Base-by-base conservation (phyloP, 2,113 vertebrate genomes). In the Lepisosteus oculatus region DNA sequence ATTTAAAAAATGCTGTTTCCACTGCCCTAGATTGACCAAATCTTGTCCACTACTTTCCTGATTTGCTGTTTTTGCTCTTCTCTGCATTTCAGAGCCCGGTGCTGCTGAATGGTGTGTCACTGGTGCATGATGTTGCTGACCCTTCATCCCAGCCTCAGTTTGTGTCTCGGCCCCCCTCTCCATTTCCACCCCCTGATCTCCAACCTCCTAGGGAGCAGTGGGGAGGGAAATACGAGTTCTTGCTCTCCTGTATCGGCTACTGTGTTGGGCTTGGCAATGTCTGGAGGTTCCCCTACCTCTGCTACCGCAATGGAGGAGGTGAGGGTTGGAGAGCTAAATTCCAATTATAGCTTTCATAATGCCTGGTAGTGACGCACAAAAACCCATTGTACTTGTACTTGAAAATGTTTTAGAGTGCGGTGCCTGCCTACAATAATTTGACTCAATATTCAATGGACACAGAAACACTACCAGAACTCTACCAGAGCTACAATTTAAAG, bases 241-340 rank as follows among this genome's bases (percentile, higher is more conserved):
- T 94, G 76, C 90, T 94, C 9, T 93, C 91, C 77, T 95, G 91
- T 71, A 75, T 94, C 0, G 93, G 93, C 7, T 94, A 94, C 79
- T 94, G 92, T 0, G 92, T 94, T 17, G 93, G 93, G 6, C 85
- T 93, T 51, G 92, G 90, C 14, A 93, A 93, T 17, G 92, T 94
- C 54, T 94, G 93, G 91, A 83, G 91, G 54, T 93, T 94, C 70
- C 92, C 93, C 0, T 93, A 93, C 76, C 91, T 94, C 51, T 94
- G 92, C 77, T 93, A 94, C 76, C 91, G 92, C 65, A 94, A 94
- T 0, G 94, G 94, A 75, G 94, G 93, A 87, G 93, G 94, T 94
- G 75, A 87, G 93, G 44, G 0, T 8, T 43, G 47, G 5, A 9
- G 17, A 29, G 17, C 1, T 29, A 29, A 29, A 29, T 29, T 29